Base-by-base conservation (phyloP, 2,888 invertebrate genomes). In the Cepaea hortensis region DNA sequence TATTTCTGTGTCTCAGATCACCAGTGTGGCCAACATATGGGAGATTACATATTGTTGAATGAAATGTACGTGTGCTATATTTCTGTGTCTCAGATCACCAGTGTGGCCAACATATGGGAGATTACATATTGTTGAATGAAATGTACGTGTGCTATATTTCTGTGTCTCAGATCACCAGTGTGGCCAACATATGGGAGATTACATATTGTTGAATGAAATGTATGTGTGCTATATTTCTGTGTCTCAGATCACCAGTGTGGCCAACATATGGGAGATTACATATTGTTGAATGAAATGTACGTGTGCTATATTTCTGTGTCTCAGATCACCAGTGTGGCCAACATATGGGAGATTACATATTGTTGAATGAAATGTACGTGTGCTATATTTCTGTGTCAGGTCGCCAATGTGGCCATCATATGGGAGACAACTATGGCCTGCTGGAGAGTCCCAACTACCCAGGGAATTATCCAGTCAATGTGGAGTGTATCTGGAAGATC, bases 361-460 rank as follows among this genome's bases (percentile, higher is more conserved):
- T n/a, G n/a, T n/a, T n/a, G 35, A 35, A 35, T 35, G 35, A 35
- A 35, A 35, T 35, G 11, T 11, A 55, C 55, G 11, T 55, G 11
- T 55, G 6, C 55, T 55, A 55, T 61, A 13, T 55, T 55, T 62
- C 18, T 84, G 11, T 87, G 84, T 9, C 89, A 94, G 94, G 93
- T 88, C 90, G 91, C 13, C 87, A 85, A 61, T 94, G 94, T 88
- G 93, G 94, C 1, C 93, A 91, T 20, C 87, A 89, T 62, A 90
- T 91, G 75, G 92, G 92, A 9, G 87, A 89, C 35, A 90, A 90
- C 61, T 93, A 92, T 76, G 95, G 95, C 0, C 92, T 93, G 79
- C 93, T 95, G 72, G 93, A 94, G 90, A 94, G 94, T 20, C 95
- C 95, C 7, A 95, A 95, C 90, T 95, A 94, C 90, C 95, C 95